Base-by-base conservation (phyloP, 2,888 invertebrate genomes). In the Calliphora vomitoria region DNA sequence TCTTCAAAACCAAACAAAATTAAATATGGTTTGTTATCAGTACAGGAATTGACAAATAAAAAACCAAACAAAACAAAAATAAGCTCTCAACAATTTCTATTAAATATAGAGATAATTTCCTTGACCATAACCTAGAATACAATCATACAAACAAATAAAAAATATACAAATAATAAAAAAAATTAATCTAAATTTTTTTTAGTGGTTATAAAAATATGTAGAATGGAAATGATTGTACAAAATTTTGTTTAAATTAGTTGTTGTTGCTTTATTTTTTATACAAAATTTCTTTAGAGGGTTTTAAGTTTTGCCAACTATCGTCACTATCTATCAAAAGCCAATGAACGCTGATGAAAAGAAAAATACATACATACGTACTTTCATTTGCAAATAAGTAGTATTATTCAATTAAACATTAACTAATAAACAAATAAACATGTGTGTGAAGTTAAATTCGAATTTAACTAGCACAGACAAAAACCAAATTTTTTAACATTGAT, bases 41-140 rank as follows among this genome's bases (percentile, higher is more conserved):
- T 18, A 18, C 38, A 13, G 31, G 11, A 50, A 75, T 3, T 44
- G 8, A 50, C 15, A 50, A 50, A 60, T 60, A 47, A 18, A 55
- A n/a, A 50, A 75, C 31, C 31, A 75, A 31, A 20, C 47, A 11
- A 8, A 44, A 31, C 13, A 31, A 47, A 31, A 47, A 31, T n/a
- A 25, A 58, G 6, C 5, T 5, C 6, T 35, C 8, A 60, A 8
- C 13, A 11, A 44, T 62, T 71, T 81, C 53, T 71, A 72, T 62
- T 81, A 38, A 55, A n/a, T 53, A 13, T 20, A 38, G 15, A 58
- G 25, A 44, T 44, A 38, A 47, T 78, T 78, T 71, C 69, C 83
- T 83, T 83, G 83, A 83, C 83, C 83, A 78, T 83, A 83, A 78
- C 83, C 83, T 78, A 83, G 69, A 78, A 83, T n/a, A 68, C 25